Base-by-base conservation (phyloP, 2,888 invertebrate species). In the Chydorus sphaericus region DNA sequence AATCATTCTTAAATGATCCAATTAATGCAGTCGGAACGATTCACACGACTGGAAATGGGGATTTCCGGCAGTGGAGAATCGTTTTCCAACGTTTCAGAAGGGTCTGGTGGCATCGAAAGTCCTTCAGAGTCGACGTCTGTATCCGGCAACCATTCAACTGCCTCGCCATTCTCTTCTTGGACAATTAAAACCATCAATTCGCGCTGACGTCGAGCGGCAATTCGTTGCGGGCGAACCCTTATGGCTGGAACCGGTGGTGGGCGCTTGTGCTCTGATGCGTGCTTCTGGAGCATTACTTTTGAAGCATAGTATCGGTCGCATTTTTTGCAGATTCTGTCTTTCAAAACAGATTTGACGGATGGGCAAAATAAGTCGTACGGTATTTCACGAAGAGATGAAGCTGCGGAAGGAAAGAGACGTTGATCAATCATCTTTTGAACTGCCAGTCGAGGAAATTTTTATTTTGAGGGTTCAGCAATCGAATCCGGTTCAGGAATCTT, bases 141-240 rank as follows among this genome's bases (percentile, higher is more conserved):
- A 5, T 44, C 44, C 23, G 20, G 23, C 26, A 44, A 18, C 20
- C 44, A 44, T 4, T 44, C 44, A 44, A 44, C 26, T 26, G 44
- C 20, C 26, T 44, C 23, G 4, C 2, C 44, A 26, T 44, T 44
- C 44, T 44, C 44, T 4, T 44, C 23, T 44, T 16, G 23, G 20
- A 26, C 44, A 10, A 44, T 44, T 18, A 16, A 7, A 26, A 44
- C 44, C 44, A 44, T 44, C 2, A 44, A 8, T 44, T 44, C 44
- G 16, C 44, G 44, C 44, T 44, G 44, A 44, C 44, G 44, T 44
- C 44, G 20, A 20, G 39, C 39, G 23, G 39, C 39, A 16, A 44
- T 44, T 6, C 44, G 20, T 26, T 44, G 44, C 2, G 44, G 44
- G 26, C 44, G 44, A 10, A n/a, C 44, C 26, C 44, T 20, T 18